Evolutionary conservation across 2,797 vertebrate genomes (phyloP).

Genomic region (Thripadectes ignobilis): DNA sequence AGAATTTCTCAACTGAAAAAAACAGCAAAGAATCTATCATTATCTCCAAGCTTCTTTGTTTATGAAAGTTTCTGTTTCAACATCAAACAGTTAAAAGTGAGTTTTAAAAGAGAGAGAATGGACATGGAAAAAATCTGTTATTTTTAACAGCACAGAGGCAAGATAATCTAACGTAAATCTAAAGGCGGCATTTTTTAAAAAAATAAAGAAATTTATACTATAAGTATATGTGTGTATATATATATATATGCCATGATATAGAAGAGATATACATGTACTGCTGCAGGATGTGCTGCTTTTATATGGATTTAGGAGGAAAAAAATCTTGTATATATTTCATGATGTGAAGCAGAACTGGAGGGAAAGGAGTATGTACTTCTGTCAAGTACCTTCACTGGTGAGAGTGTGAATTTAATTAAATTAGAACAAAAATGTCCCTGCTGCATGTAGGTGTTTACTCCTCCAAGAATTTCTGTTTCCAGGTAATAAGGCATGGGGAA

Average conservation of each 20-base stretch:
- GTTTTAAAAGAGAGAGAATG: background rate
- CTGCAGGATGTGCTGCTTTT: background rate
- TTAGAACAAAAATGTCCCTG: background rate
- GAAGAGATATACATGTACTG: background rate
- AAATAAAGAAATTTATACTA: background rate
- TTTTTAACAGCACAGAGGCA: background rate
- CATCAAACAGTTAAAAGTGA: background rate
- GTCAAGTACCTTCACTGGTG: background rate
- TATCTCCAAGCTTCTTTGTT: background rate
- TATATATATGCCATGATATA: background rate
- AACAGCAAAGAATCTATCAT: background rate
- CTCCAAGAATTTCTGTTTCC: background rate
- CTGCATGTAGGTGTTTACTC: background rate
- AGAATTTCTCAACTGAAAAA: background rate
- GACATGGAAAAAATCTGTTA: background rate
- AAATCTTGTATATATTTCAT: background rate
- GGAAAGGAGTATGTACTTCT: background rate
- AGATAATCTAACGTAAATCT: background rate
- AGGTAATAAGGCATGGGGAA: background rate
- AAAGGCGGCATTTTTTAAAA: rapidly evolving
- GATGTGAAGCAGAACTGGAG: background rate
- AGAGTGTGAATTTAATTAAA: background rate
- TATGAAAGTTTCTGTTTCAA: background rate
- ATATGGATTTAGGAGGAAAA: background rate
- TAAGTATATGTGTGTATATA: background rate